Base-by-base conservation (phyloP, 2,113 vertebrate genomes). In the Rhipidura dahli region DNA sequence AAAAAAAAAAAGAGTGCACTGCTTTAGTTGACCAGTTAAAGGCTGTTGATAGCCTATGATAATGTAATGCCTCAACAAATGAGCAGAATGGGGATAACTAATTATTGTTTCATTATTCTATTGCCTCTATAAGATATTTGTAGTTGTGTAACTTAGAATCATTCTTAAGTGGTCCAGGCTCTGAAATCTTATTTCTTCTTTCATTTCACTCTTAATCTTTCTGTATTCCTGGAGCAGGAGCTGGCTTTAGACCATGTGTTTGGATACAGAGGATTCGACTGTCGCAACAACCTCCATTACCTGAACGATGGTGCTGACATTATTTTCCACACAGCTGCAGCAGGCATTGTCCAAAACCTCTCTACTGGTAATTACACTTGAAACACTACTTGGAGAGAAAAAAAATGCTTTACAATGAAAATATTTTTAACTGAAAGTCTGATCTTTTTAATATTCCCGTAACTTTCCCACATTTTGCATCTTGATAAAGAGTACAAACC, bases 201-300 rank as follows among this genome's bases (percentile, higher is more conserved):
- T 64, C 28, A 2, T 87, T 70, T 83, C 33, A 64, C 37, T 90
- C 31, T 40, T 64, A n/a, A 57, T 66, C 44, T 44, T 45, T 66
- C 33, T 83, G 51, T 78, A 94, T 90, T 22, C 9, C 21, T 75
- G 93, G 79, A 19, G 8, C 42, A 99, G 99, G 99, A 99, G 85
- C 98, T 99, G 96, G 98, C 98, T 68, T 91, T 99, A 89, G 99
- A 99, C 39, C 99, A 99, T 3, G 99, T 99, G 30, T 99, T 99
- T 85, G 99, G 99, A 31, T 99, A 99, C 97, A 93, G 99, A 97
- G 99, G 99, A 40, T 99, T 99, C 31, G 99, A 99, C 96, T 99
- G 99, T 86, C 99, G 99, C 49, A 99, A 99, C 97, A 99, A 99
- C 98, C 98, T 99, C 76, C 99, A 99, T 93, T 99, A 99, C 98